Percentiles rank a stretch among this genome's conserved stretches.
Evolutionary conservation across 2,797 vertebrate species (phyloP).

Genomic region (Trachurus trachurus): DNA sequence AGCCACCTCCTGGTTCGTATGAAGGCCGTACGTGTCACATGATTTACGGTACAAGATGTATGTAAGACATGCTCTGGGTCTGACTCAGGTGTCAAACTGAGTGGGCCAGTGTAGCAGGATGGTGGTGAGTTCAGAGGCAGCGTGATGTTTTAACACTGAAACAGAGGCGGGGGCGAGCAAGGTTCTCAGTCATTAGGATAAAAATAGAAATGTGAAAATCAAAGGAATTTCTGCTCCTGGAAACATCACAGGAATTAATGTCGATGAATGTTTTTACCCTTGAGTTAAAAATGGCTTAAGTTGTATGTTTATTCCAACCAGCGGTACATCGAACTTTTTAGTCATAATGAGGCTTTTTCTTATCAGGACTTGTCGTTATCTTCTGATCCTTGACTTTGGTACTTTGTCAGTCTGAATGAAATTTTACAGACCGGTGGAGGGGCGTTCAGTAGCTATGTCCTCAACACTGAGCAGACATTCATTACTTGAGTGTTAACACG

Average conservation of each 20-base stretch:
- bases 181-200: background rate
- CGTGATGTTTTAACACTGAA: background rate
- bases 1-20: background rate
- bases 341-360: background rate
- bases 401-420: too few relatives aligned
- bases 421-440: too few relatives aligned
- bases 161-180: background rate
- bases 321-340: background rate
- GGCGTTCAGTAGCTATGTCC: background rate
- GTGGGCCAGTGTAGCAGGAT: background rate
- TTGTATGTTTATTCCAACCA: background rate
- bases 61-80: background rate
- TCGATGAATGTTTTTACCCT: background rate
- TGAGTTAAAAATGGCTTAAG: too few relatives aligned
- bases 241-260: background rate
- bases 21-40: background rate
- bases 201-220: background rate
- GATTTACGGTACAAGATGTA: background rate
- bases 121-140: background rate
- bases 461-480: background rate
- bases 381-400: too few relatives aligned
- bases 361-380: too few relatives aligned
- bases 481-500: background rate
- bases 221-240: background rate
- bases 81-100: slow-evolving; percentile 12